A percentile compares a stretch with the other conserved stretches of the same genome.
These are phyloP conservation scores for Lontra canadensis DNA, from an alignment of 2,113 vertebrate species.

Conservation along the genomic window DNA sequence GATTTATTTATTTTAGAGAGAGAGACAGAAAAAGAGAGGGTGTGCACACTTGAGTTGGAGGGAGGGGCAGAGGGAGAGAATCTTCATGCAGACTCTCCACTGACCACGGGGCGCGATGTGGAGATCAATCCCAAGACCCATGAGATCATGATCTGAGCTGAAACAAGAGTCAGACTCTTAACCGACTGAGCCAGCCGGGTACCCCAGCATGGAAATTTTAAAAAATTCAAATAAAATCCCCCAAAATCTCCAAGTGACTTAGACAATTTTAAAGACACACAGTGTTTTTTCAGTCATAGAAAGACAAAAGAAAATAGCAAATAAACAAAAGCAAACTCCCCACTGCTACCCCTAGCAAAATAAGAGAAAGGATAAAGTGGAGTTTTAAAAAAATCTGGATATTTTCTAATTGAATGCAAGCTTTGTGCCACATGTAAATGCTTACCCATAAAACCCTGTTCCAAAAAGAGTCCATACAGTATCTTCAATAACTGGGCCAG, in stretches of 20 bases:
- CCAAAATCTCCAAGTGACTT: neutral
- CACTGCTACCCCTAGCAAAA: neutral
- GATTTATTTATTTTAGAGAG: neutral
- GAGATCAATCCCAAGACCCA: neutral
- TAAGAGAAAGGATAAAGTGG: neutral
- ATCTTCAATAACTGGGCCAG: neutral
- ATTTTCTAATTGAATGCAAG: neutral
- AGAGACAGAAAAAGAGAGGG: neutral
- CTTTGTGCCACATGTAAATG: neutral
- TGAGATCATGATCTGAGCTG: neutral
- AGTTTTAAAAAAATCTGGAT: neutral
- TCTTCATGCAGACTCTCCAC: neutral
- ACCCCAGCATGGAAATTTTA: neutral
- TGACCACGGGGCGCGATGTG: accelerated
- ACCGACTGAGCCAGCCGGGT: neutral
- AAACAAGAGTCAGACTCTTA: neutral
- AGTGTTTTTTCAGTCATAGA: neutral
- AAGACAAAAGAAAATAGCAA: neutral
- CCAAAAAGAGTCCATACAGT: neutral
- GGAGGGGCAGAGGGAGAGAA: neutral
- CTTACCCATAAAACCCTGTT: neutral
- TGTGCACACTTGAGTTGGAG: neutral
- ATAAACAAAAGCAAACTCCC: neutral
- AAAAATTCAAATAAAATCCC: constrained; percentile 6
- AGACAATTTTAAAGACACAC: neutral